These are phyloP conservation scores for Thalassoma bifasciatum DNA, from an alignment of 2,113 vertebrate genomes.

Conservation along the genomic window DNA sequence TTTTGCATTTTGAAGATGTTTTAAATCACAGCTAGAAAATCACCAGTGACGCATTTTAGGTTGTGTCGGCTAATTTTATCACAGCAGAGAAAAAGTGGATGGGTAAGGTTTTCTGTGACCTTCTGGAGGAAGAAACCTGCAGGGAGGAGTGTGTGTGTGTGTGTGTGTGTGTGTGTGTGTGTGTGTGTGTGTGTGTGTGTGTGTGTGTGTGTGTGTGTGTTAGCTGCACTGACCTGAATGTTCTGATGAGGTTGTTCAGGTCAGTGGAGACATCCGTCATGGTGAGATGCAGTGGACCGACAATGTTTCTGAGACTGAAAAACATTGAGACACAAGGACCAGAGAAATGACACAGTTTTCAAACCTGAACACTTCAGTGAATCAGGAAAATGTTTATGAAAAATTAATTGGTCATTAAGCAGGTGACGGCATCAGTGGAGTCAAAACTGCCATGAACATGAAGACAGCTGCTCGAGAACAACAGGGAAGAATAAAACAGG, in stretches of 20 bases:
- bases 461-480: too few relatives aligned
- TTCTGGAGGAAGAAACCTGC: too few relatives aligned
- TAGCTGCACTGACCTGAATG: conserved; percentile 86
- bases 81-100: background rate
- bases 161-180: background rate
- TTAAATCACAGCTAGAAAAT: background rate
- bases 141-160: too few relatives aligned
- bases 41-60: background rate
- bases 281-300: conserved; percentile 87
- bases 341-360: background rate
- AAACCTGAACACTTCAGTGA: background rate
- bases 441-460: too few relatives aligned
- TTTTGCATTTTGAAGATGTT: background rate
- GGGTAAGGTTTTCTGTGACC: background rate
- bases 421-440: too few relatives aligned
- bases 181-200: background rate
- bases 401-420: too few relatives aligned
- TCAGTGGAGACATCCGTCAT: conserved; percentile 87
- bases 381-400: too few relatives aligned
- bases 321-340: conserved; percentile 4
- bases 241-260: conserved; percentile 91
- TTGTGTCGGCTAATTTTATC: background rate
- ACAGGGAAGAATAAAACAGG: too few relatives aligned
- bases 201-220: background rate
- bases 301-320: conserved; percentile 86